Conservation (phyloP, 2,797 vertebrate species). For the Enoplosus armatus region DNA sequence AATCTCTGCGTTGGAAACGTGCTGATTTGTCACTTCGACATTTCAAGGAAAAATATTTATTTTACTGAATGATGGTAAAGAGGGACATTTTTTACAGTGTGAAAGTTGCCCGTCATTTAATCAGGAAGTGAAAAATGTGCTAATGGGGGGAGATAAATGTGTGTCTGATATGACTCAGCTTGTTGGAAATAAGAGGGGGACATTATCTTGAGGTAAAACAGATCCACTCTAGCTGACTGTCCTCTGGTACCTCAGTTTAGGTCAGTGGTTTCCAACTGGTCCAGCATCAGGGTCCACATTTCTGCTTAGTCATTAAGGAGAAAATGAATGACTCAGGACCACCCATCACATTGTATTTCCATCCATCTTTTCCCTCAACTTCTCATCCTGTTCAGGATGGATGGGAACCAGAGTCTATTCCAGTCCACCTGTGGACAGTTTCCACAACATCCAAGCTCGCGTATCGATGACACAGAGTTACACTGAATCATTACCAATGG, state of each 20-base stretch:
- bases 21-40: neutral
- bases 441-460: neutral
- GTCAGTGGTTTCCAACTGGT: neutral
- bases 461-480: no score
- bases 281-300: neutral
- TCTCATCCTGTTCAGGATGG: no score
- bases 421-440: neutral
- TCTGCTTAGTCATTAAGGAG: neutral
- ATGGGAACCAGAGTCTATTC: neutral
- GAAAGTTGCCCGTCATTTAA: neutral
- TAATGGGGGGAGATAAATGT: neutral
- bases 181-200: neutral
- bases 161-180: slow-evolving; percentile 3
- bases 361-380: no score
- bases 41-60: neutral
- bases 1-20: neutral
- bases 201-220: slow-evolving; percentile 14
- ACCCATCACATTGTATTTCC: no score
- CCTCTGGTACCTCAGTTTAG: neutral
- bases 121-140: neutral
- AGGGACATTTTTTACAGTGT: neutral
- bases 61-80: neutral
- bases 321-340: no score
- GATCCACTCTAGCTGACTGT: neutral
- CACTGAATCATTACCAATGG: no score